phyloP scores from a whole-genome alignment of 2,888 invertebrate genomes.

The Watsonalla cultraria region DNA sequence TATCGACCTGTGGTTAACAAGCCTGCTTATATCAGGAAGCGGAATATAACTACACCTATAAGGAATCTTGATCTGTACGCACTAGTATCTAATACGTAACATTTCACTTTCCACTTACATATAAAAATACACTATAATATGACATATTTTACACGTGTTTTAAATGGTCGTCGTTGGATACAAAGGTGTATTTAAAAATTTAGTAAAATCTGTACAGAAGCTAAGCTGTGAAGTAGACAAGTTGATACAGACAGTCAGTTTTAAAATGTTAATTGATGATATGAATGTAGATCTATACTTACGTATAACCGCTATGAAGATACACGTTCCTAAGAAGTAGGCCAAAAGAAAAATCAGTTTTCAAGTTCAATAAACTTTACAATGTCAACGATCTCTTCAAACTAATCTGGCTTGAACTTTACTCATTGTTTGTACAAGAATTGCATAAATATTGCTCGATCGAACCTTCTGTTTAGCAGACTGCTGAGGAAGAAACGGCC shows the following conservation, averaged over 20 bases:
- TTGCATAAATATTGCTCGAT: slow-evolving; percentile 36
- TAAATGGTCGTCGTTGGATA: too few relatives aligned
- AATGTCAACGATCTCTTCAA: slow-evolving; percentile 55
- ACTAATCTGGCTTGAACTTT: slow-evolving; percentile 30
- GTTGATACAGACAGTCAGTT: too few relatives aligned
- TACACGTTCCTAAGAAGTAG: neutral
- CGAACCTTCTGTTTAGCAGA: slow-evolving; percentile 12
- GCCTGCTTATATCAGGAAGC: slow-evolving; percentile 39
- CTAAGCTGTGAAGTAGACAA: too few relatives aligned
- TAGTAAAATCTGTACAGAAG: too few relatives aligned
- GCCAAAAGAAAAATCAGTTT: slow-evolving; percentile 9
- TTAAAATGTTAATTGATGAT: too few relatives aligned
- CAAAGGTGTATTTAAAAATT: too few relatives aligned
- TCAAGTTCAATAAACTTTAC: slow-evolving; percentile 54
- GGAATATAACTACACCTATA: slow-evolving; percentile 26
- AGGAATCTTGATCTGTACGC: slow-evolving; percentile 5
- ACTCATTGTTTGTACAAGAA: slow-evolving; percentile 53
- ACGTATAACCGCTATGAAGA: too few relatives aligned
- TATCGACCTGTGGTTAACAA: neutral
- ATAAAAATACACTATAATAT: too few relatives aligned
- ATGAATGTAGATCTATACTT: too few relatives aligned
- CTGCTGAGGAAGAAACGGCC: slow-evolving; percentile 14
- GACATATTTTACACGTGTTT: too few relatives aligned
- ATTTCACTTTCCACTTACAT: neutral
- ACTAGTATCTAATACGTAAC: neutral